phyloP scores from a whole-genome alignment of 2,888 invertebrate species.

The Sepiola atlantica region DNA sequence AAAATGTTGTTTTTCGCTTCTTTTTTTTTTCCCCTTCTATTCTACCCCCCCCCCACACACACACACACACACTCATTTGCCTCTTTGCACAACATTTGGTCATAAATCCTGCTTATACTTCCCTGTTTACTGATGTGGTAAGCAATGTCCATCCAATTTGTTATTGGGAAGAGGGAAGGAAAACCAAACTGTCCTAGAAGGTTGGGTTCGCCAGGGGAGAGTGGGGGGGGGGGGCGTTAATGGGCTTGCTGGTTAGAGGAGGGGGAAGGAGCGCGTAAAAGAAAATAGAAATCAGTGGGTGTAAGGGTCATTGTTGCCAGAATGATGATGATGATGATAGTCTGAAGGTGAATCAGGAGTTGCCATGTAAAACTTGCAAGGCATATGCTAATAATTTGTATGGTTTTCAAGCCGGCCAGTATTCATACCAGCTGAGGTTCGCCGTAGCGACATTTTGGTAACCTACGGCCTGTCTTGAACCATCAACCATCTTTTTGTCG shows the following conservation, averaged over 20 bases:
- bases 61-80: neutral
- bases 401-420: too few relatives aligned
- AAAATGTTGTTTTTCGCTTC: neutral
- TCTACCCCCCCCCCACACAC: too few relatives aligned
- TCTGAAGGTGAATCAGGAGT: neutral
- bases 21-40: too few relatives aligned
- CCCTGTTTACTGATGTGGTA: neutral
- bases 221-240: neutral
- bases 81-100: constrained; percentile 15
- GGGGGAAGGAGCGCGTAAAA: neutral
- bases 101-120: neutral
- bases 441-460: too few relatives aligned
- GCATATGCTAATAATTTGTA: neutral
- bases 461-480: too few relatives aligned
- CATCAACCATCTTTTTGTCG: too few relatives aligned
- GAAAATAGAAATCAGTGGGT: too few relatives aligned
- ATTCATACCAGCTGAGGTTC: too few relatives aligned
- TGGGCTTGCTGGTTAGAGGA: neutral
- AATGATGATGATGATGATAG: neutral
- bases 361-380: neutral
- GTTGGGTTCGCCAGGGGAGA: neutral
- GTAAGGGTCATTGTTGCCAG: neutral
- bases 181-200: neutral
- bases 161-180: neutral
- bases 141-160: constrained; percentile 32